Percentiles rank a stretch among this genome's conserved stretches.
Evolutionary conservation across 2,797 vertebrate species (phyloP).

Genomic region (Falco biarmicus): DNA sequence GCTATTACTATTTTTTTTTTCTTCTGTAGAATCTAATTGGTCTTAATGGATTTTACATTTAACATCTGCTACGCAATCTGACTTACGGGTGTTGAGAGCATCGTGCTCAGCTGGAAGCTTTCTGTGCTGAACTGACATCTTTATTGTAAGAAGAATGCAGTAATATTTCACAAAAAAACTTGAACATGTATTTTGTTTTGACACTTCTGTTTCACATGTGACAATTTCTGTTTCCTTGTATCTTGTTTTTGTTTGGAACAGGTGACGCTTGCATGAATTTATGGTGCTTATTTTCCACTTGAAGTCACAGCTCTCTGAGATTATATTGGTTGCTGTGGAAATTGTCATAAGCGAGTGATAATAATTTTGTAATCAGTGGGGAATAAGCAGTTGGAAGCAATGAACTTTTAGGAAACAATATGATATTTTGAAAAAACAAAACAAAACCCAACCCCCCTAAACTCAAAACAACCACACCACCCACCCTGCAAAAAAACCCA

Average conservation of each 20-base stretch:
- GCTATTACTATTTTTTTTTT: not conserved
- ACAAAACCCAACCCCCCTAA: not conserved
- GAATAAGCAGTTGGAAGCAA: constrained; percentile 10
- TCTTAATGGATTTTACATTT: constrained; percentile 64
- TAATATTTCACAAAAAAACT: not conserved
- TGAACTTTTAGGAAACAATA: not conserved
- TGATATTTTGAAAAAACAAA: not conserved
- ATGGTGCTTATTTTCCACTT: constrained; percentile 30
- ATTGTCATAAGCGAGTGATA: constrained; percentile 16
- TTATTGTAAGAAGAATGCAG: constrained; percentile 4
- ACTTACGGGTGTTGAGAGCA: constrained; percentile 25
- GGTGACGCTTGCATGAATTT: not conserved
- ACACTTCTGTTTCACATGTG: not conserved
- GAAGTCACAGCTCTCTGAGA: not conserved
- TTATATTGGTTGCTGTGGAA: not conserved
- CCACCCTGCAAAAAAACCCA: rapidly evolving
- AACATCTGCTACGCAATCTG: constrained; percentile 38
- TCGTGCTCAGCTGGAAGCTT: constrained; percentile 28
- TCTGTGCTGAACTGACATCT: not conserved
- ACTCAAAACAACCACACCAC: not conserved
- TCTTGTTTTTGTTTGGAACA: not conserved
- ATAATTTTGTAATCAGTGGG: not conserved
- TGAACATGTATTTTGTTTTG: not conserved
- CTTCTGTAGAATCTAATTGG: constrained; percentile 44
- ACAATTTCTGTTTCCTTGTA: not conserved